Percentiles rank a stretch among this genome's conserved stretches.
Evolutionary conservation across 2,797 vertebrate species (phyloP).

Genomic region (Trichosurus vulpecula): DNA sequence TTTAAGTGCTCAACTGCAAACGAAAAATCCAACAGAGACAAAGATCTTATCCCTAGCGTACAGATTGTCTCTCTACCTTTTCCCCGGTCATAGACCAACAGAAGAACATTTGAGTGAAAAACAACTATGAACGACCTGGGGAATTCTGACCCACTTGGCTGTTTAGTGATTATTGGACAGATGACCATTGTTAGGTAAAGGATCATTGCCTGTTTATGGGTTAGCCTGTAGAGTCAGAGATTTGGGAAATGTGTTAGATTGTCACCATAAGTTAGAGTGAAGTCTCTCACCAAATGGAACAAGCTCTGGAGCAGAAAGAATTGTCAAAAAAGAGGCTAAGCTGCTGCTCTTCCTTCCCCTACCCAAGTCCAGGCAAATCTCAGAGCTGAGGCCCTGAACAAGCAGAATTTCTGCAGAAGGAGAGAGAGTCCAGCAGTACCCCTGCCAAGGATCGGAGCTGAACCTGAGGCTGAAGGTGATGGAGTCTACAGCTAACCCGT

Average conservation of each 20-base stretch:
- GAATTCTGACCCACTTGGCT: not conserved
- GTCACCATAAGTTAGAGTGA: not conserved
- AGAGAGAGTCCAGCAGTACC: not conserved
- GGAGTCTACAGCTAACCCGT: not conserved
- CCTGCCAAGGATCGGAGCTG: not conserved
- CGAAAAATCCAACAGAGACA: not conserved
- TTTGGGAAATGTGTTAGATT: not conserved
- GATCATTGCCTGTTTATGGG: not conserved
- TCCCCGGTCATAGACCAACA: not conserved
- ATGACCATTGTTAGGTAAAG: not conserved
- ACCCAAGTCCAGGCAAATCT: not conserved
- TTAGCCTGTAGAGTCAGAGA: not conserved
- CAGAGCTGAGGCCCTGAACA: not conserved
- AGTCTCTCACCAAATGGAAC: not conserved
- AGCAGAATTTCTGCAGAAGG: not conserved
- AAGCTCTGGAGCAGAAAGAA: not conserved
- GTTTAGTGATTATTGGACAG: not conserved
- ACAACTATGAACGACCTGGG: not conserved
- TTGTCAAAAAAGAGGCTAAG: not conserved
- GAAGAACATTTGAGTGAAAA: not conserved
- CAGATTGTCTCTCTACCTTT: not conserved
- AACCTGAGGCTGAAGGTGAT: not conserved
- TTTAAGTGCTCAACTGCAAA: not conserved
- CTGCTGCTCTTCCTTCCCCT: not conserved
- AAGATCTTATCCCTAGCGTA: not conserved